Base-by-base conservation (phyloP, 1,140 invertebrate species). In the Neodiprion pinetum region DNA sequence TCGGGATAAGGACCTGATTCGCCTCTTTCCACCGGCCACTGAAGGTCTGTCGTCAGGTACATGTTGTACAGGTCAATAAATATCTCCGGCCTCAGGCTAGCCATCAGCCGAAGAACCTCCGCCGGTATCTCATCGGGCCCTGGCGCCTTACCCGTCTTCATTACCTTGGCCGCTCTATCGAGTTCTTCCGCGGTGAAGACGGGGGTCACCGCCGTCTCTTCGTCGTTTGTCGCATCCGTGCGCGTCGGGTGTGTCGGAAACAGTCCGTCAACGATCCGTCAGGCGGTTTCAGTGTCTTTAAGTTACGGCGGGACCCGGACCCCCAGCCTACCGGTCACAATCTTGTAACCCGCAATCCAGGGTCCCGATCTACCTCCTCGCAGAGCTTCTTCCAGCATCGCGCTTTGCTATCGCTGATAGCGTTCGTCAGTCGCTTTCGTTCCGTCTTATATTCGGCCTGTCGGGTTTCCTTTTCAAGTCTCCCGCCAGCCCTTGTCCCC, bases 11-110 rank as follows among this genome's bases (percentile, higher is more conserved):
- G 0, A 77, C 75, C 14, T 77, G 76, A 17, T 70, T 73, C 48
- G 77, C 75, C 53, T 21, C 14, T 67, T 79, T 79, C 75, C 77
- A 79, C 23, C 72, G 74, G n/a, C 70, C 69, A 12, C 48, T 48
- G 67, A 77, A 77, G 0, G 28, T 14, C 48, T 67, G 53, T 66
- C 7, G 21, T 67, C 48, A 76, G 61, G 71, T 70, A 77, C 23
- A 14, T 48, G 65, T 78, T 79, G 53, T 61, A 61, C n/a, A 61
- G 8, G 11, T 61, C n/a, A 4, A 14, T 7, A 17, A 14, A 9
- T 12, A 17, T 17, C 7, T 61, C 53, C 53, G 11, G 53, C 11
- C n/a, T 17, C 3, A 12, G n/a, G 53, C 0, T 17, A 17, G 9
- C 11, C 11, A 17, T 17, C 53, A 61, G 53, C n/a, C 7, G 11